phyloP scores from a whole-genome alignment of 2,113 vertebrate species.

The Cinclus mexicanus region DNA sequence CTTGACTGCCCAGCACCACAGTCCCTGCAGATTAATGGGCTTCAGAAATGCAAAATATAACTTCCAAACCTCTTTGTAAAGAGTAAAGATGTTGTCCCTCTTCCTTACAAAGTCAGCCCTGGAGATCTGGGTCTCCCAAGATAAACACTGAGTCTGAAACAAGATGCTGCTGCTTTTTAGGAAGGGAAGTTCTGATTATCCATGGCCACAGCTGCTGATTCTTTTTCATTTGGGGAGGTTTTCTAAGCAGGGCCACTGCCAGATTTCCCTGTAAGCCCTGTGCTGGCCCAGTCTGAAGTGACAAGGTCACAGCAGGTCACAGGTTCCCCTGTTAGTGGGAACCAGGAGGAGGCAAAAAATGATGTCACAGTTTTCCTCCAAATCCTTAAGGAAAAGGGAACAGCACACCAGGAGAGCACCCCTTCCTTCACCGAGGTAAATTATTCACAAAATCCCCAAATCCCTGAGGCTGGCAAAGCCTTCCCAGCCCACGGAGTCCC shows the following conservation, averaged over 20 bases:
- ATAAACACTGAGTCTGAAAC: not conserved
- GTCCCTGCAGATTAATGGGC: not conserved
- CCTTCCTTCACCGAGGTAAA: not conserved
- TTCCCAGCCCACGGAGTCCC: not conserved
- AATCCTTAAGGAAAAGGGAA: not conserved
- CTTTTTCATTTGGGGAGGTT: not conserved
- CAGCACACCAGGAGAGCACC: not conserved
- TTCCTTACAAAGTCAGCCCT: not conserved
- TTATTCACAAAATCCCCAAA: not conserved
- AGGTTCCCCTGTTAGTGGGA: not conserved
- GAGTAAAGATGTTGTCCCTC: not conserved
- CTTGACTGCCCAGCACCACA: not conserved
- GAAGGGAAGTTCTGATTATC: not conserved
- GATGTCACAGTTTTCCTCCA: not conserved
- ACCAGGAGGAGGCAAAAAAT: not conserved
- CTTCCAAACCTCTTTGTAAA: not conserved
- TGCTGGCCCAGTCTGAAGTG: not conserved
- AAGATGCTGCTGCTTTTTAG: not conserved
- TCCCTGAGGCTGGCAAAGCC: not conserved
- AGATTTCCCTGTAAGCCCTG: not conserved
- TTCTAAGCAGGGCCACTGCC: rapidly evolving
- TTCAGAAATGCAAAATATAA: not conserved
- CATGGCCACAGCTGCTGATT: not conserved
- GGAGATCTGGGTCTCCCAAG: not conserved
- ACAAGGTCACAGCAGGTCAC: not conserved